Conservation (phyloP, 2,113 vertebrate species). For the Choloepus hoffmanni region DNA sequence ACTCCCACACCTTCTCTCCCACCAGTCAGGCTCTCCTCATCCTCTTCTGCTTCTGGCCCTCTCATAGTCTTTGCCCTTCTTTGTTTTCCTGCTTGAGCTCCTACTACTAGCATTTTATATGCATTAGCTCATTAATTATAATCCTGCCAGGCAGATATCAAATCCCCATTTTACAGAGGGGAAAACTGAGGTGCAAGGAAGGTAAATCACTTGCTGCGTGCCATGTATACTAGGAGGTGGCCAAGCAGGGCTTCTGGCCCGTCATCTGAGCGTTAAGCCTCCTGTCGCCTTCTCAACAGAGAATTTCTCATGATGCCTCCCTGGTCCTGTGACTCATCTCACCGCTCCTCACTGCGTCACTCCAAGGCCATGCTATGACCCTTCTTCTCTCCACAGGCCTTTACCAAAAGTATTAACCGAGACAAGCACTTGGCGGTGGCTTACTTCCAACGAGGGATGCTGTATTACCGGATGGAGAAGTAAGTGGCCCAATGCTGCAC, state of each 20-base stretch:
- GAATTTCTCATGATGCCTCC: background rate
- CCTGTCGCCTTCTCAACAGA: background rate
- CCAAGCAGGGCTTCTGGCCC: background rate
- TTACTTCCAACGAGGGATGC: constrained; percentile 95
- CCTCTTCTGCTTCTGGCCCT: too few species aligned
- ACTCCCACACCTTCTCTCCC: background rate
- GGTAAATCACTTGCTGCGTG: background rate
- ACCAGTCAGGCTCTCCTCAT: accelerated
- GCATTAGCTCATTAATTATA: background rate
- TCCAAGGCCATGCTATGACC: too few species aligned
- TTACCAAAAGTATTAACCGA: constrained; percentile 92
- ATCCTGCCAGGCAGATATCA: background rate
- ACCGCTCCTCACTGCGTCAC: background rate
- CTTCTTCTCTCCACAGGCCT: constrained; percentile 88
- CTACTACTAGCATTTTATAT: background rate
- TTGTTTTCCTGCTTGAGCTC: background rate
- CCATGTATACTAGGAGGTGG: background rate
- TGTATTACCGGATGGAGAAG: constrained; percentile 91
- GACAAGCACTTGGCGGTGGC: constrained; percentile 96
- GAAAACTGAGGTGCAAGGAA: background rate
- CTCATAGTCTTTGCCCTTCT: background rate
- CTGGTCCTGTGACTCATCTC: background rate
- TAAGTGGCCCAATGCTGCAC: constrained; percentile 79
- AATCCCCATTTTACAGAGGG: background rate
- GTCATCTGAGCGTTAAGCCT: background rate